Evolutionary conservation across 2,113 vertebrate genomes (phyloP).

Genomic region (Thamnaconus septentrionalis): DNA sequence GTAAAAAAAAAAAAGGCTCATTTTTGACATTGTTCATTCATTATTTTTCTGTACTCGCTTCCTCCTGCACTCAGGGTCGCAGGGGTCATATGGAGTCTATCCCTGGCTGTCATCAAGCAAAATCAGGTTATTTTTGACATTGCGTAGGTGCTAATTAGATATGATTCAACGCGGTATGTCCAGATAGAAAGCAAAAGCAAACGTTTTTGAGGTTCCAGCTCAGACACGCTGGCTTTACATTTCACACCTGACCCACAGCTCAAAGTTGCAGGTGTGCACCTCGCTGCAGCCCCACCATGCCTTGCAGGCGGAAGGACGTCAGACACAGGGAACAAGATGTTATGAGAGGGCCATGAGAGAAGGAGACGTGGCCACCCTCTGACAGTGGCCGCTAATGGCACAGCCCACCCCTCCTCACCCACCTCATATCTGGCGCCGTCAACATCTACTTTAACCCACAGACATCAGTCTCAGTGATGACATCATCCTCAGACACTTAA

Average conservation of each 20-base stretch:
- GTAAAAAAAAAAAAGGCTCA: neutral
- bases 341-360: neutral
- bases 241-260: slow-evolving; percentile 43
- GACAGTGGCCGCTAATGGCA: slow-evolving; percentile 41
- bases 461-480: slow-evolving; percentile 20
- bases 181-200: neutral
- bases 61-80: too few species aligned
- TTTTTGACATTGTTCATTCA: too few species aligned
- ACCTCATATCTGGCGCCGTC: slow-evolving; percentile 7
- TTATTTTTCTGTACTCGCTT: too few species aligned
- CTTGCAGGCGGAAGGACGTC: too few species aligned
- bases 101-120: too few species aligned
- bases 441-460: slow-evolving; percentile 27
- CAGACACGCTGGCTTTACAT: slow-evolving; percentile 26
- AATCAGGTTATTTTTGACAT: too few species aligned
- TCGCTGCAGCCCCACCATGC: neutral
- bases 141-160: neutral
- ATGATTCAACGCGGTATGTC: neutral
- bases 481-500: slow-evolving; percentile 13
- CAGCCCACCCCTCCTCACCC: slow-evolving; percentile 9
- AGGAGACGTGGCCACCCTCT: slow-evolving; percentile 26
- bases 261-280: slow-evolving; percentile 15
- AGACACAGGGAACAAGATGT: too few species aligned
- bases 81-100: too few species aligned
- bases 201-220: neutral